Percentiles rank a stretch among this genome's conserved stretches.
These are phyloP conservation scores for Nesometra sesokonis DNA, from an alignment of 35 echinoderm and acorn worm genomes.

Conservation along the genomic window DNA sequence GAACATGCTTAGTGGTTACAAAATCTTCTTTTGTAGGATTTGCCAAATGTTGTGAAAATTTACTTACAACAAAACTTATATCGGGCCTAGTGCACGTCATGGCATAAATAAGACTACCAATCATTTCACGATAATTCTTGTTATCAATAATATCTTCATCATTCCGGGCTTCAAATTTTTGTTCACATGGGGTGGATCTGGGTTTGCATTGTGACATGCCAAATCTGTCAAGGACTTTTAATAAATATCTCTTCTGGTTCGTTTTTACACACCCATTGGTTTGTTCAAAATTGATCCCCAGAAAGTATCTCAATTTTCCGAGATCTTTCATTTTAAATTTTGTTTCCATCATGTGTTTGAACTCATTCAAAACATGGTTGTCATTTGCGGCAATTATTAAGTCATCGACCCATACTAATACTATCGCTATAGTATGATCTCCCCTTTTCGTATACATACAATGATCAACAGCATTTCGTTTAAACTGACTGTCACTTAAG, in stretches of 20 bases:
- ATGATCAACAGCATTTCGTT: background rate
- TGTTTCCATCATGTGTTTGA: conserved; percentile 10
- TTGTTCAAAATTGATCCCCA: conserved; percentile 11
- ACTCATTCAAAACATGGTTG: background rate
- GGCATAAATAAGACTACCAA: conserved; percentile 37
- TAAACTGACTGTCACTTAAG: too few species aligned
- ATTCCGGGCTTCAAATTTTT: conserved; percentile 29
- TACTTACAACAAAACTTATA: conserved; percentile 35
- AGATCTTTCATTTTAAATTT: conserved; percentile 40
- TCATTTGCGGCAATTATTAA: conserved; percentile 13
- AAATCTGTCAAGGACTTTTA: background rate
- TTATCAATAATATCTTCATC: background rate
- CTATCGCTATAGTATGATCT: background rate
- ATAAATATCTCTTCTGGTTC: background rate
- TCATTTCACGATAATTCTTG: conserved; percentile 33
- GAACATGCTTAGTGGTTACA: conserved; percentile 26
- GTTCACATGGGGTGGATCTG: background rate
- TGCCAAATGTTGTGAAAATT: conserved; percentile 35
- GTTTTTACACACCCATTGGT: background rate
- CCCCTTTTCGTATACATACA: conserved; percentile 4
- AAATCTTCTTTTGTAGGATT: conserved; percentile 19
- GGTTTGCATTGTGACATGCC: background rate
- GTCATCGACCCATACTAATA: conserved; percentile 34
- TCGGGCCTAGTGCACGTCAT: conserved; percentile 37
- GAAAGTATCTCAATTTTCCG: conserved; percentile 19